These are phyloP conservation scores for Chlorodrepanis virens DNA, from an alignment of 2,113 vertebrate genomes.

Conservation along the genomic window DNA sequence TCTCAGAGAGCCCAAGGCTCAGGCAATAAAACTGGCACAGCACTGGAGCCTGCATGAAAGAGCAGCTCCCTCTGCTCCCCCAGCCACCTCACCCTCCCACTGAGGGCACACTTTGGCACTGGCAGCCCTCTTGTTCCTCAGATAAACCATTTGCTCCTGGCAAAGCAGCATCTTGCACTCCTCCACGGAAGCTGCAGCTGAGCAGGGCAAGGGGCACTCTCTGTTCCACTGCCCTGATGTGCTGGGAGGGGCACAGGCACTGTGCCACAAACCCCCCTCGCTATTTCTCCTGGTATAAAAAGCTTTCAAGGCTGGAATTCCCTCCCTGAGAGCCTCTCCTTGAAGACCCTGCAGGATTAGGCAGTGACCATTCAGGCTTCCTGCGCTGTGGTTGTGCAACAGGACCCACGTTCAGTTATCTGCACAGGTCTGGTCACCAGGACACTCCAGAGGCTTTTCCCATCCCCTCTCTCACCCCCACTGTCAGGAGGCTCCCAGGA, in stretches of 20 bases:
- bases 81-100: neutral
- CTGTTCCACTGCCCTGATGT: neutral
- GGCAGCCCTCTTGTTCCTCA: neutral
- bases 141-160: neutral
- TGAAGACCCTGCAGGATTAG: neutral
- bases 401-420: neutral
- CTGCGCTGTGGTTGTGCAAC: neutral
- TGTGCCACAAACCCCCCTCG: neutral
- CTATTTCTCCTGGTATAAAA: neutral
- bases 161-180: neutral
- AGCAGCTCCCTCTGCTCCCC: neutral
- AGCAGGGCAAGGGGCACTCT: neutral
- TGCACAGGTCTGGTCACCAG: neutral
- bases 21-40: neutral
- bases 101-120: neutral
- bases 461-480: neutral
- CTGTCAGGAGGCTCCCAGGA: neutral
- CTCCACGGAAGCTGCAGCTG: neutral
- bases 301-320: neutral
- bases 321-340: neutral
- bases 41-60: neutral
- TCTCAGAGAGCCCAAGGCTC: neutral
- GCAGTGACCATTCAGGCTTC: neutral
- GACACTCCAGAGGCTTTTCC: neutral
- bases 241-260: neutral